Conservation (phyloP, 2,797 vertebrate species). For the Ceryle rudis region DNA sequence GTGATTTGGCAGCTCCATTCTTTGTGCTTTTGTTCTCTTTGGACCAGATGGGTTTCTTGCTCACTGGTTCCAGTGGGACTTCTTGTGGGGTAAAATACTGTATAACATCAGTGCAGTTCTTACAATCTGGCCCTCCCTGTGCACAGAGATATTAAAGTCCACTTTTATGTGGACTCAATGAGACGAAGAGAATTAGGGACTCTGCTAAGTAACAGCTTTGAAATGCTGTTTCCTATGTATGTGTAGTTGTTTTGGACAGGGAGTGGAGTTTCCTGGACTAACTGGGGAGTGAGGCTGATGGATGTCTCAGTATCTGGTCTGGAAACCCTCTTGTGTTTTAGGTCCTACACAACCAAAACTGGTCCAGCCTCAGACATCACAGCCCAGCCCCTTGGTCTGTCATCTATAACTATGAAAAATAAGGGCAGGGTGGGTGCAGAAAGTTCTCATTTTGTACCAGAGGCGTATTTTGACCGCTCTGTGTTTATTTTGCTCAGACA, state of each 20-base stretch:
- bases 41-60: neutral
- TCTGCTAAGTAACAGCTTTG: neutral
- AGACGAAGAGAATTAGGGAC: neutral
- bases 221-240: neutral
- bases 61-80: neutral
- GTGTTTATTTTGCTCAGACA: constrained; percentile 7
- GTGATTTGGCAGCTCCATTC: neutral
- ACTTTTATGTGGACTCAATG: neutral
- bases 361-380: neutral
- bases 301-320: neutral
- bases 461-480: neutral
- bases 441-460: neutral
- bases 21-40: constrained; percentile 2
- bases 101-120: neutral
- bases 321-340: neutral
- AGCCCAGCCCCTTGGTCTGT: neutral
- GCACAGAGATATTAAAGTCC: neutral
- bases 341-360: neutral
- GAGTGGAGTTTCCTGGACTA: neutral
- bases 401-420: neutral
- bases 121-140: neutral
- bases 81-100: constrained; percentile 38
- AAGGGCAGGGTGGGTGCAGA: neutral
- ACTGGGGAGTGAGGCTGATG: neutral
- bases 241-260: neutral